phyloP scores from a whole-genome alignment of 2,888 invertebrate species.

The Hartigia nigra region DNA sequence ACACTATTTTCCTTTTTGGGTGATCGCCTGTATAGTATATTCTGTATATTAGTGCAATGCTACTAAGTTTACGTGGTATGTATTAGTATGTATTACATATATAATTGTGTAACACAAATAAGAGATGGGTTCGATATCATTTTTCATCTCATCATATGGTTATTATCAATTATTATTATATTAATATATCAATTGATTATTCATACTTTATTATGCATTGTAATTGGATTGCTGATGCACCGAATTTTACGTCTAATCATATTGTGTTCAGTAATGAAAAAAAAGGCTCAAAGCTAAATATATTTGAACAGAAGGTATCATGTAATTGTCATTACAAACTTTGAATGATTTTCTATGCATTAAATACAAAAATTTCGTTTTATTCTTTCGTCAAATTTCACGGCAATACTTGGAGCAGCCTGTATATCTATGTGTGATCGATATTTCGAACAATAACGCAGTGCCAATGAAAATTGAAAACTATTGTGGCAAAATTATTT shows the following conservation, averaged over 20 bases:
- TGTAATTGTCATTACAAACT: neutral
- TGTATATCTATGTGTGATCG: neutral
- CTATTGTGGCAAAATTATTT: neutral
- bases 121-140: neutral
- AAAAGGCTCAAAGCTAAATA: neutral
- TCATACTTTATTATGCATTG: too few species aligned
- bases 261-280: neutral
- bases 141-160: too few species aligned
- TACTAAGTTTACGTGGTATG: neutral
- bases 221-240: neutral
- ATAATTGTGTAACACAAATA: neutral
- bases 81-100: neutral
- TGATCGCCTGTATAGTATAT: neutral
- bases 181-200: too few species aligned
- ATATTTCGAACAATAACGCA: neutral
- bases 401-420: neutral
- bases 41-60: neutral
- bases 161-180: too few species aligned
- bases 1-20: neutral
- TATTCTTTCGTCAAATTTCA: neutral
- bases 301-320: neutral
- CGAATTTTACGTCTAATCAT: neutral
- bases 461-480: neutral
- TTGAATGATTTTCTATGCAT: neutral
- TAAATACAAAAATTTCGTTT: neutral